Base-by-base conservation (phyloP, 2,797 vertebrate genomes). In the Pseudocheirus occidentalis region DNA sequence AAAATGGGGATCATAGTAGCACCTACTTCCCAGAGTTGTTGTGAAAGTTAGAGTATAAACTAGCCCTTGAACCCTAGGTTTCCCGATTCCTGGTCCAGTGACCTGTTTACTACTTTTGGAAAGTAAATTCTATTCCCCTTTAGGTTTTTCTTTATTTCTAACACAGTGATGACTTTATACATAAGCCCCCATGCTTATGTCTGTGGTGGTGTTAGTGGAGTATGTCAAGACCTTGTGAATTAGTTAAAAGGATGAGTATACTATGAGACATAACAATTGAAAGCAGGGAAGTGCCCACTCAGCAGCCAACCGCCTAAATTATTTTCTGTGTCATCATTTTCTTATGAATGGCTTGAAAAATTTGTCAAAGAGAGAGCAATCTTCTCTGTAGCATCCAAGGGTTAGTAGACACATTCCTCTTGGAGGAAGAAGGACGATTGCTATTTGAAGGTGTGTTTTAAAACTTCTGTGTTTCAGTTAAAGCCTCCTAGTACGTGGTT, bases 361-460 rank as follows among this genome's bases (percentile, higher is more conserved):
- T 0, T 28, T 97, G 91, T 96, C 91, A 95, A 90, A 91, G 96
- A 87, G 94, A 95, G 96, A 96, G 91, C 98, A 95, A 93, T 97
- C 54, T 97, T 97, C 54, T 52, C 40, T 96, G 96, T 96, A 96
- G 92, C 92, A 95, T 95, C 91, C 90, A 40, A 93, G 94, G 73
- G 93, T 95, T 97, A 97, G 97, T 96, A 92, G 58, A 6, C 14
- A 27, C 95, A 97, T 97, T 97, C 73, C 57, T 59, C 96, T 97
- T 95, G 93, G 50, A 90, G 94, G 95, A 92, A 95, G 90, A 94
- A 96, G 59, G 91, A 59, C 92, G 89, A 92, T 95, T 93, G 62
- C 95, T 95, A 92, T 95, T 97, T 97, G 97, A 97, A 95, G 91
- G 96, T 96, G 93, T 95, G 95, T 56, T 96, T 95, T 97, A 96